Conservation (phyloP, 2,113 vertebrate species). For the Leptocoma aspasia region DNA sequence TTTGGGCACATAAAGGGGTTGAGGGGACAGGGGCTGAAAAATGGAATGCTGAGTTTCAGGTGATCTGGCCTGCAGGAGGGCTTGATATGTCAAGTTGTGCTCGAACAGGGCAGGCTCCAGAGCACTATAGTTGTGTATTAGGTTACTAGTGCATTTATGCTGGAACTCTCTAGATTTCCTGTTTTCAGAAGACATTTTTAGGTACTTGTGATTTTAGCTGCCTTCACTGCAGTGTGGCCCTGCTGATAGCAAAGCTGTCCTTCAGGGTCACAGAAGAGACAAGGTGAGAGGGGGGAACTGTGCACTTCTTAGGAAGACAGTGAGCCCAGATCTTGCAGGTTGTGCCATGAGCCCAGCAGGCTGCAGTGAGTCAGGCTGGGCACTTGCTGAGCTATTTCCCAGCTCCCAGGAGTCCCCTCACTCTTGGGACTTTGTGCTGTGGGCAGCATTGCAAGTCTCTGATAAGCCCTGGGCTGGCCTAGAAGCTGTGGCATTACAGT, state of each 20-base stretch:
- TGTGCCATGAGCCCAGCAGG: neutral
- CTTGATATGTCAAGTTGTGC: fast-evolving
- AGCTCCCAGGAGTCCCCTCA: neutral
- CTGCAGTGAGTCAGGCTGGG: neutral
- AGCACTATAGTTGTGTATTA: neutral
- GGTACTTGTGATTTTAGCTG: neutral
- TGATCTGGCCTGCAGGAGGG: neutral
- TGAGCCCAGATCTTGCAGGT: neutral
- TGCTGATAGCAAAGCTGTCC: neutral
- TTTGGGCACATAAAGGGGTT: neutral
- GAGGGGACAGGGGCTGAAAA: neutral
- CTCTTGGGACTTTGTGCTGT: neutral
- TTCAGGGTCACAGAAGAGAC: neutral
- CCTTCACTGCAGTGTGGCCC: neutral
- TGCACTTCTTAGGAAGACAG: neutral
- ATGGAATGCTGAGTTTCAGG: neutral
- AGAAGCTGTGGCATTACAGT: slow-evolving; percentile 8
- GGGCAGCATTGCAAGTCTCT: neutral
- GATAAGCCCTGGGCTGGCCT: neutral
- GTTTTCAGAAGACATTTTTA: neutral
- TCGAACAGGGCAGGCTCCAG: neutral
- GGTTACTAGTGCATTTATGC: neutral
- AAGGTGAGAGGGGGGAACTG: neutral
- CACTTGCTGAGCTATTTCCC: neutral
- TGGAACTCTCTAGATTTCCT: neutral